Evolutionary conservation across 2,113 vertebrate species (phyloP).

Genomic region (Sylvicapra grimmia): DNA sequence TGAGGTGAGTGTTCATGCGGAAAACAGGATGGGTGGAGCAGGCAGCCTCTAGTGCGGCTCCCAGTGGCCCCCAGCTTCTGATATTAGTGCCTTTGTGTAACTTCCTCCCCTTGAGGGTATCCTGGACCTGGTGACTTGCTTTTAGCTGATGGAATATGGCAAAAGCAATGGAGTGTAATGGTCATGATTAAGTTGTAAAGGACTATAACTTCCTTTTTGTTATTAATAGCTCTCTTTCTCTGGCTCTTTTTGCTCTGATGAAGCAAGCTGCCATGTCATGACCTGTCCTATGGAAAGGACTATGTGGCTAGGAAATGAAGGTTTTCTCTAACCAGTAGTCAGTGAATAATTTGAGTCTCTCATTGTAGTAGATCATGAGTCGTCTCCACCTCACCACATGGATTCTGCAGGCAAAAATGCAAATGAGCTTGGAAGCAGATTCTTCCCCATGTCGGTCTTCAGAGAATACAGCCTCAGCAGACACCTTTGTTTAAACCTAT

Average conservation of each 20-base stretch:
- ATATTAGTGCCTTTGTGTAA: accelerated
- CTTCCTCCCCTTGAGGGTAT: neutral
- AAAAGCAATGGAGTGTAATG: neutral
- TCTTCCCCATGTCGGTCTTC: neutral
- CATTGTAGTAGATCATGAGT: neutral
- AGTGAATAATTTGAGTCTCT: neutral
- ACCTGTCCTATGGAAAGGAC: neutral
- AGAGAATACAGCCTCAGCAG: neutral
- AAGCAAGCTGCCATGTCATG: neutral
- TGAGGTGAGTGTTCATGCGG: neutral
- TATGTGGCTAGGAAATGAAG: neutral
- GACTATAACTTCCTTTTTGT: neutral
- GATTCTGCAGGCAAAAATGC: accelerated
- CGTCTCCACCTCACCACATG: neutral
- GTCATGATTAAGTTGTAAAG: neutral
- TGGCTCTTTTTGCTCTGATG: neutral
- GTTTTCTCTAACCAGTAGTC: neutral
- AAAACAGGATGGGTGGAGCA: neutral
- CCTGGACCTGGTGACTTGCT: neutral
- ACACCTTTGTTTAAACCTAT: neutral
- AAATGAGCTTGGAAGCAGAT: neutral
- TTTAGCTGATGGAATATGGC: neutral
- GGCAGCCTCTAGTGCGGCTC: neutral
- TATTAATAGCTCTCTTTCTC: neutral
- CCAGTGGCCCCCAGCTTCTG: too few relatives aligned